Evolutionary conservation across 2,888 invertebrate genomes (phyloP).

Genomic region (Tinea pellionella): DNA sequence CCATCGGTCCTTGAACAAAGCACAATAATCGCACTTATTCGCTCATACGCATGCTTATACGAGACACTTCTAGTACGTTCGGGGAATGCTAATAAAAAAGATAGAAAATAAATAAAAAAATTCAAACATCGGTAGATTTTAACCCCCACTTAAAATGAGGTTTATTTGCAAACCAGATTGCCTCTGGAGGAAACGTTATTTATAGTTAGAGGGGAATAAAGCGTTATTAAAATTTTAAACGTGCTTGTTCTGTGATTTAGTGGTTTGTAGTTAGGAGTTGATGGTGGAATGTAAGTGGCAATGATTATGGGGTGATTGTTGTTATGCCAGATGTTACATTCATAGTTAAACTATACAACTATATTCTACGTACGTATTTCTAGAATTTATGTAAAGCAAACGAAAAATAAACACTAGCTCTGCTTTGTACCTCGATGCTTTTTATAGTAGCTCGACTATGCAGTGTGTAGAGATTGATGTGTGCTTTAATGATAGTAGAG

Average conservation of each 20-base stretch:
- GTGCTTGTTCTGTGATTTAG: constrained; percentile 15
- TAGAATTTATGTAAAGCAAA: background rate
- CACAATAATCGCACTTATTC: no score
- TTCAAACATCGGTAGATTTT: constrained; percentile 25
- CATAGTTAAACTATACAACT: background rate
- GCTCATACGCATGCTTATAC: no score
- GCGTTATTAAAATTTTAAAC: constrained; percentile 15
- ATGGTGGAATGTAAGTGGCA: constrained; percentile 6
- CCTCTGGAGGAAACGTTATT: constrained; percentile 31
- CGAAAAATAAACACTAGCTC: no score
- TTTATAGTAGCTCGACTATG: no score
- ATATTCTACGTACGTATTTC: background rate
- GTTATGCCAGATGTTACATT: background rate
- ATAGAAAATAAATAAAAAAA: background rate
- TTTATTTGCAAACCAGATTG: constrained; percentile 46
- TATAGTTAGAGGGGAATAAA: constrained; percentile 28
- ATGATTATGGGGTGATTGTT: background rate
- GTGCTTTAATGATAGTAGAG: no score
- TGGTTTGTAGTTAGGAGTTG: constrained; percentile 13
- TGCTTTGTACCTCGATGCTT: no score
- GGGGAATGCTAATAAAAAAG: no score
- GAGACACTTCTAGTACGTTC: no score
- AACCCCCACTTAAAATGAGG: constrained; percentile 38
- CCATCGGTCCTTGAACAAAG: no score
- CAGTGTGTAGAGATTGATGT: no score